A percentile compares a stretch with the other conserved stretches of the same genome.
Evolutionary conservation across 2,888 invertebrate genomes (phyloP).

Genomic region (Chorisops tibialis): DNA sequence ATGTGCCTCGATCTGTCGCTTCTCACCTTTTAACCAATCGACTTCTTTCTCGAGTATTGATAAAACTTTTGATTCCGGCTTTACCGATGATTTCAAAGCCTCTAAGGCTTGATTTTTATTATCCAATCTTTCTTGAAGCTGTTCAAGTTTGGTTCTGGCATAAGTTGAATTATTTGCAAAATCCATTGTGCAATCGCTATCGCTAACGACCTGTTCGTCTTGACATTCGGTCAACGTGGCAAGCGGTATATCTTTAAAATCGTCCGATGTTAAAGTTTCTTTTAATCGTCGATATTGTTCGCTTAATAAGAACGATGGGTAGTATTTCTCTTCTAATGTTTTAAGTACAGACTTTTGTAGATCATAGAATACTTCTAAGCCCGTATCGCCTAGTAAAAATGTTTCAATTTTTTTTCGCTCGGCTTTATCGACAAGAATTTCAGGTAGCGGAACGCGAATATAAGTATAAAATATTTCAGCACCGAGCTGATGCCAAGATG

Average conservation of each 20-base stretch:
- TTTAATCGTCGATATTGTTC: constrained; percentile 70
- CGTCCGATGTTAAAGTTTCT: constrained; percentile 49
- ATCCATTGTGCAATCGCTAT: constrained; percentile 52
- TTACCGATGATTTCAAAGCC: constrained; percentile 75
- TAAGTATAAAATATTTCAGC: constrained; percentile 91
- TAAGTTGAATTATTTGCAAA: constrained; percentile 81
- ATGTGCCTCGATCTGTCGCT: constrained; percentile 78
- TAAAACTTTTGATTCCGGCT: constrained; percentile 78
- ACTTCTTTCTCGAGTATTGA: constrained; percentile 79
- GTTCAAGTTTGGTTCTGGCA: constrained; percentile 75
- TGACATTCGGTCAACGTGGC: constrained; percentile 37
- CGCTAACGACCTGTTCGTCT: constrained; percentile 42
- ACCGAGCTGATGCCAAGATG: constrained; percentile 79
- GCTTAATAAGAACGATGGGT: constrained; percentile 82
- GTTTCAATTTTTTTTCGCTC: constrained; percentile 82
- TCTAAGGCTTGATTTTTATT: constrained; percentile 81
- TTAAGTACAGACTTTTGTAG: constrained; percentile 77
- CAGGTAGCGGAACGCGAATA: constrained; percentile 75
- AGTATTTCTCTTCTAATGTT: constrained; percentile 81
- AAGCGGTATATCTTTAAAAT: constrained; percentile 51
- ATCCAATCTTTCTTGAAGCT: constrained; percentile 76
- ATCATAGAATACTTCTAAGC: constrained; percentile 83
- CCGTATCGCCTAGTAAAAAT: constrained; percentile 81
- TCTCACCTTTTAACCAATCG: constrained; percentile 76
- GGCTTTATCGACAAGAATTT: constrained; percentile 76